These are phyloP conservation scores for Drosophila mulleri DNA, from an alignment of 2,888 invertebrate species.

Conservation along the genomic window DNA sequence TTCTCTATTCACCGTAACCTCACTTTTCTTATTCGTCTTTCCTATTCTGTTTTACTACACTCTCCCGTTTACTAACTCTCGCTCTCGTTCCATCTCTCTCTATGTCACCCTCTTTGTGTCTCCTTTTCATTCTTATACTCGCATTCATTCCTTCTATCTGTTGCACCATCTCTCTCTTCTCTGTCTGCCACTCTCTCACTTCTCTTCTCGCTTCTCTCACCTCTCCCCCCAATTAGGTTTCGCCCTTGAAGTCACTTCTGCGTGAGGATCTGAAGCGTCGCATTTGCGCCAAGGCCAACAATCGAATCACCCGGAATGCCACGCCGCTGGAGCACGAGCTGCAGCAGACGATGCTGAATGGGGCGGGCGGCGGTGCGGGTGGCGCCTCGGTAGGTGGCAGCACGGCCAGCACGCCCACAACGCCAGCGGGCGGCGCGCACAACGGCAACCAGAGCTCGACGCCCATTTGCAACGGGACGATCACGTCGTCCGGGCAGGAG, in stretches of 20 bases:
- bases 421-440: slow-evolving; percentile 59
- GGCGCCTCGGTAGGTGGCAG: slow-evolving; percentile 26
- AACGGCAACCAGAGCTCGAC: slow-evolving; percentile 82
- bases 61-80: background rate
- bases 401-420: slow-evolving; percentile 23
- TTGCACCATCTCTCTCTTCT: background rate
- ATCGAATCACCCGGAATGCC: slow-evolving; percentile 85
- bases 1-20: no score
- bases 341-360: slow-evolving; percentile 60
- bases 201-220: background rate
- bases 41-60: background rate
- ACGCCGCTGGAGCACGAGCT: slow-evolving; percentile 77
- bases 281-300: slow-evolving; percentile 89
- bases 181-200: background rate
- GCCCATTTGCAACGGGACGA: slow-evolving; percentile 87
- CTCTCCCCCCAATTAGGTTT: slow-evolving; percentile 85
- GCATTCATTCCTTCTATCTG: background rate
- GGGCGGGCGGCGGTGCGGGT: slow-evolving; percentile 38
- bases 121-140: no score
- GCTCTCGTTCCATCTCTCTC: background rate
- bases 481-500: slow-evolving; percentile 90
- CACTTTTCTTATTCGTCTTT: background rate
- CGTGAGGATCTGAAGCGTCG: slow-evolving; percentile 93
- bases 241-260: slow-evolving; percentile 93
- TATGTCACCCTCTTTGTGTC: no score